Evolutionary conservation across 2,797 vertebrate species (phyloP), one percentile per base, ranked within the genome.

Genomic region (Halcyon leucocephala): DNA sequence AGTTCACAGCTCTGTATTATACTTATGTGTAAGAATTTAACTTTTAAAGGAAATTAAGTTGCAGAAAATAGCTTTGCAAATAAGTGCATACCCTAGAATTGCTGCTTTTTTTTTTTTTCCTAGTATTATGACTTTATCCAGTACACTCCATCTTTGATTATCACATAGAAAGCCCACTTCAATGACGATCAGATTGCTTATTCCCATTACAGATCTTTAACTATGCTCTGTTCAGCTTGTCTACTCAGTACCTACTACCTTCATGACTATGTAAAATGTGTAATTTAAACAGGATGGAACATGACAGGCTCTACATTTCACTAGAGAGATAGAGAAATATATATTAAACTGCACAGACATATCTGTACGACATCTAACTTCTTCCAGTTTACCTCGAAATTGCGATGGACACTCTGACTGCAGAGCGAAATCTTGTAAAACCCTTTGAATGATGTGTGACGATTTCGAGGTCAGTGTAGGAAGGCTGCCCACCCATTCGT

Each of bases 381-480:
- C 66, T 22, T 74, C 18, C 52, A 31, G 54, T 55, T 90, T 95
- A 99, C 99, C 99, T 99, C 88, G 99, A 99, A 96, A 99, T 98
- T 60, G 99, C 99, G 18, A 99, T 98, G 65, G 98, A 98, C 73
- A 99, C 99, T 26, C 99, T 98, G 92, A 98, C 99, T 1, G 98
- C 99, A 3, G 99, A 99, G 49, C 99, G 98, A 97, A 99, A 99
- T 83, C 99, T 98, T 19, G 97, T 99, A 85, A 99, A 98, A 7
- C 98, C 98, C 65, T 98, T 98, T 20, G 98, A 98, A 29, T 96
- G 99, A 48, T 96, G 98, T 11, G 96, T 98, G 81, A 98, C 90
- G n/a, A 98, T 86, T 76, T 99, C 98, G 3, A 98, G 96, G 71
- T 98, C 97, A 7, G 98, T 98, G 82, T 98, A 98, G 24, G 98